Percentiles rank a stretch among this genome's conserved stretches.
Evolutionary conservation across 2,888 invertebrate genomes (phyloP).

Genomic region (Apeira syringaria): DNA sequence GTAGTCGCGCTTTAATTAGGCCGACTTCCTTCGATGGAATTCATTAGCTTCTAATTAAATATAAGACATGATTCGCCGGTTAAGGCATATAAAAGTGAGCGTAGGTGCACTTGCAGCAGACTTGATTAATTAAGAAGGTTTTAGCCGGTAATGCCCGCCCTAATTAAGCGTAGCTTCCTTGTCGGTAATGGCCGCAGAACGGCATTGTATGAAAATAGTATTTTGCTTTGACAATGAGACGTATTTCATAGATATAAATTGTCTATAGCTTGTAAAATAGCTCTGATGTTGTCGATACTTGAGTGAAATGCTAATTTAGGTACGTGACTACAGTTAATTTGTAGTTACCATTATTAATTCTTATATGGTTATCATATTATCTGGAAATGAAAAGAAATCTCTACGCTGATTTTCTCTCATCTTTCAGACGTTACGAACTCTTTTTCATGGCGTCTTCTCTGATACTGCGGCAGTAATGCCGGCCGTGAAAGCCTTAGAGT

Average conservation of each 20-base stretch:
- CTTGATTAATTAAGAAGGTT: slow-evolving; percentile 58
- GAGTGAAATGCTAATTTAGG: not conserved
- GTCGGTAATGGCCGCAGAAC: slow-evolving; percentile 20
- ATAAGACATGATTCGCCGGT: slow-evolving; percentile 67
- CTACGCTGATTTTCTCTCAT: too few relatives aligned
- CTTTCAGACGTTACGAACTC: too few relatives aligned
- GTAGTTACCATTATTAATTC: too few relatives aligned
- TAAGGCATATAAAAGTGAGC: slow-evolving; percentile 57
- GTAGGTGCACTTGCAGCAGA: slow-evolving; percentile 47
- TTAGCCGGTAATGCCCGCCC: slow-evolving; percentile 40
- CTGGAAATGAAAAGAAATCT: too few relatives aligned
- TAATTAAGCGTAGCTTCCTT: slow-evolving; percentile 40
- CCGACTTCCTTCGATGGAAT: slow-evolving; percentile 62
- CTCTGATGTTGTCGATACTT: slow-evolving; percentile 3
- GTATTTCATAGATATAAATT: slow-evolving; percentile 10
- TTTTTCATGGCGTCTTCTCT: too few relatives aligned
- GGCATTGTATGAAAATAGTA: slow-evolving; percentile 27
- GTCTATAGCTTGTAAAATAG: slow-evolving; percentile 1
- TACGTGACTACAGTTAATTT: too few relatives aligned
- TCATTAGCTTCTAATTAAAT: slow-evolving; percentile 74
- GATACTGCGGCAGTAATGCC: too few relatives aligned
- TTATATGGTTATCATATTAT: too few relatives aligned
- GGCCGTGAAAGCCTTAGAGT: too few relatives aligned
- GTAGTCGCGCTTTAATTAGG: slow-evolving; percentile 56
- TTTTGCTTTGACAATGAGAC: slow-evolving; percentile 17